These are phyloP conservation scores for Lepidochitona cinerea DNA, from an alignment of 2,888 invertebrate species.

Conservation along the genomic window DNA sequence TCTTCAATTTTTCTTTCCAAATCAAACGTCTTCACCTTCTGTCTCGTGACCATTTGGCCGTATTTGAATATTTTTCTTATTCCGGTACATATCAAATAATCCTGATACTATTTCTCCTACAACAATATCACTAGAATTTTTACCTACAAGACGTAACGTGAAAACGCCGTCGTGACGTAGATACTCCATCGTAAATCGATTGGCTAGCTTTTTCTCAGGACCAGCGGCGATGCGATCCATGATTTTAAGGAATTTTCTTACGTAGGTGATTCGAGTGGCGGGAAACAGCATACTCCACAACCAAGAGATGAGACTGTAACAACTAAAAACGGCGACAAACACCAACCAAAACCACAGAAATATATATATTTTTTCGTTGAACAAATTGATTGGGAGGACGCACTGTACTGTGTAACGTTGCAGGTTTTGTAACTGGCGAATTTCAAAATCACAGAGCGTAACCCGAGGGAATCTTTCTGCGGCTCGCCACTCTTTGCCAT, in stretches of 20 bases:
- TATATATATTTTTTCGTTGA: constrained; percentile 70
- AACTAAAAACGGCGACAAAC: constrained; percentile 62
- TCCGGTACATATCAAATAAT: constrained; percentile 66
- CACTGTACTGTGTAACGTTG: constrained; percentile 65
- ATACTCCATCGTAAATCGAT: constrained; percentile 67
- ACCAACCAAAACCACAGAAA: constrained; percentile 71
- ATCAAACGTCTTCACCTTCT: constrained; percentile 63
- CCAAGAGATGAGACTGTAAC: constrained; percentile 64
- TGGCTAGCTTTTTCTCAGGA: constrained; percentile 66
- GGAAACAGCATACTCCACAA: constrained; percentile 69
- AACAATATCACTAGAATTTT: constrained; percentile 68
- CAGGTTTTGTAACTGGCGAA: constrained; percentile 65
- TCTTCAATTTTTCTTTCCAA: background rate
- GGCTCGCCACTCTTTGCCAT: constrained; percentile 64
- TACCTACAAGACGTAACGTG: constrained; percentile 65
- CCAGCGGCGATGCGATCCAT: constrained; percentile 69
- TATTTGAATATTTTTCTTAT: constrained; percentile 60
- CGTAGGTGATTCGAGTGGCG: constrained; percentile 68
- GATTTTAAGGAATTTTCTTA: constrained; percentile 71
- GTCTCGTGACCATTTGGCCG: constrained; percentile 54
- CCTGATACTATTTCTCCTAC: constrained; percentile 67
- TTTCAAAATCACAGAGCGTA: constrained; percentile 69
- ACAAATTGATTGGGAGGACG: constrained; percentile 63
- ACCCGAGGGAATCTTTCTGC: constrained; percentile 67
- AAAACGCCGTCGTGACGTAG: constrained; percentile 69